Base-by-base conservation (phyloP, 2,113 vertebrate species). In the Albula glossodonta region DNA sequence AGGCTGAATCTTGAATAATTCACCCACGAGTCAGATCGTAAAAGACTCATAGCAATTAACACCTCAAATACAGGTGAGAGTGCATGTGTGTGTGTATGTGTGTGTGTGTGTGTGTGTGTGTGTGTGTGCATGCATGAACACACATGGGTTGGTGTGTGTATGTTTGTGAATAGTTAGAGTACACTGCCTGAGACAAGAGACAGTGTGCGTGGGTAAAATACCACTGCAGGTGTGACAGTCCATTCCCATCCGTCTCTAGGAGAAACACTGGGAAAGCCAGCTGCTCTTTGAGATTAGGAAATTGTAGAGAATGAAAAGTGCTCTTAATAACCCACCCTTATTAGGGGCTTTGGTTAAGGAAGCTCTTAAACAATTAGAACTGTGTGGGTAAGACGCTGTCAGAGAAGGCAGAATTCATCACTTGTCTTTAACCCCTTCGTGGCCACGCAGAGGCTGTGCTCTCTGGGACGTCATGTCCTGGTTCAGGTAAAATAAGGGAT, bases 281-380 rank as follows among this genome's bases (percentile, higher is more conserved):
- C 48, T 85, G 84, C 53, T 78, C 77, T 41, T 17, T 17, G 85
- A 89, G 87, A 89, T 85, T 49, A 70, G 77, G 66, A 56, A 52
- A 77, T 51, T 53, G 82, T 82, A 53, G 17, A 53, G 80, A 87
- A 89, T 87, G 70, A 81, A 49, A 83, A 57, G 84, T 77, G 84
- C 74, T 83, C 78, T 90, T 85, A 88, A 87, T 87, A 88, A 85
- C 87, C 82, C 84, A 22, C 41, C 19, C 82, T 82, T 83, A 86
- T 89, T 86, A 86, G 81, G 50, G 51, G 84, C 66, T 87, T 86
- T 79, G 82, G 78, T 88, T 87, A 88, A 87, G 84, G 86, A 89
- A 86, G 83, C 88, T 88, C 88, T 89, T 85, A 84, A 88, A 84
- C 86, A 86, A 85, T 91, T 83, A 82, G 63, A 80, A 53, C 53